Base-by-base conservation (phyloP, 2,113 vertebrate genomes). In the Rhodinocichla rosea region DNA sequence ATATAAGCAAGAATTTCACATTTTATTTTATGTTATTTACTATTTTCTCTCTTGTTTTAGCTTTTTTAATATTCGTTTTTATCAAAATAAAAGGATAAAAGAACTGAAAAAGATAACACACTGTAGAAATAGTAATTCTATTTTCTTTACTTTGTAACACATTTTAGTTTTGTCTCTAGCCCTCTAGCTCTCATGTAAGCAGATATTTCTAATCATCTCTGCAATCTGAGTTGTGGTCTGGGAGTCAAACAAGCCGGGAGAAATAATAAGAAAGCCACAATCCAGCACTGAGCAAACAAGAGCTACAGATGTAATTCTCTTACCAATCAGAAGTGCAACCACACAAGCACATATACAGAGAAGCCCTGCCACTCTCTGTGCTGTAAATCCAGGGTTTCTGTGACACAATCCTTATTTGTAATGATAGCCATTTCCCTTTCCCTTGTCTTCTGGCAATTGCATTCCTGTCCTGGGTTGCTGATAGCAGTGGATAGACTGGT, bases 191-290 rank as follows among this genome's bases (percentile, higher is more conserved):
- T 59, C 7, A 2, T 17, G 16, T 79, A 89, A 94, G 30, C 22
- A 11, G 45, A 47, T 90, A 71, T 76, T 90, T 40, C 42, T 90
- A 85, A 90, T 92, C 77, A 76, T 45, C 24, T 11, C 40, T 87
- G 57, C 63, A 86, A 55, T 79, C 65, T 89, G 83, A 95, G 49
- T n/a, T 90, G 92, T 95, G 65, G 57, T 89, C 80, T 87, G 50
- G 30, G 62, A 95, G 60, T 81, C 71, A 95, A 74, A 42, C 26
- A 65, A 84, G 56, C 49, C 8, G 3, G 14, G 28, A 78, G 42
- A 83, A 94, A 75, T 65, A 71, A 40, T 56, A 77, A 68, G 47
- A 90, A 95, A 89, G 13, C 24, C 50, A 77, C 52, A 95, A 49
- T 74, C 24, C 50, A 80, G 33, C 59, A 69, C 20, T 35, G 76